Conservation (phyloP, 2,797 vertebrate genomes). For the Brotogeris chrysoptera region DNA sequence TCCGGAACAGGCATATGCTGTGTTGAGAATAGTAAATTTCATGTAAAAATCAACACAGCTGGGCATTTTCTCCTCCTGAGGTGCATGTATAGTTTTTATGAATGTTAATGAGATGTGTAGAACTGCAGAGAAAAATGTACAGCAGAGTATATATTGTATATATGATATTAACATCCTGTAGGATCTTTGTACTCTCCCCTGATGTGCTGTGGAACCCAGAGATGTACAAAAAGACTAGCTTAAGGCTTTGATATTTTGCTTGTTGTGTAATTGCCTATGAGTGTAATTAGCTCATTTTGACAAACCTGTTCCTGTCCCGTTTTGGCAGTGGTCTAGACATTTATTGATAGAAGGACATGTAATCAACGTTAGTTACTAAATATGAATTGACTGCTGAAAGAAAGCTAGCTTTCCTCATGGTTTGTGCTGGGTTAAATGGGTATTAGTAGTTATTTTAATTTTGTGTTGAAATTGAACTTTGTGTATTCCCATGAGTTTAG, state of each 20-base stretch:
- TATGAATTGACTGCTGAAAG: not conserved
- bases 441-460: not conserved
- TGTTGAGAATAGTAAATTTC: conserved; percentile 25
- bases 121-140: not conserved
- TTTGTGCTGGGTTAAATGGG: not conserved
- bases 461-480: not conserved
- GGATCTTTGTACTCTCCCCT: not conserved
- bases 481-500: not conserved
- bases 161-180: not conserved
- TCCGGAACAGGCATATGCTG: not conserved
- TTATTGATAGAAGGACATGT: not conserved
- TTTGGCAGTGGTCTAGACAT: not conserved
- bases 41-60: conserved; percentile 30
- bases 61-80: conserved; percentile 18
- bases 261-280: not conserved
- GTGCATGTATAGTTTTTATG: conserved; percentile 13
- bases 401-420: not conserved
- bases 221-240: not conserved
- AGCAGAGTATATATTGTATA: not conserved
- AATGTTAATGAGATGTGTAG: conserved; percentile 17
- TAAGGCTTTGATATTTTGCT: not conserved
- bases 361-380: not conserved
- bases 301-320: not conserved
- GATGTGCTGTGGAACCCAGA: not conserved
- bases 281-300: not conserved